A percentile compares a stretch with the other conserved stretches of the same genome.
These are phyloP conservation scores for Agrotis segetum DNA, from an alignment of 2,888 invertebrate genomes.

Conservation along the genomic window DNA sequence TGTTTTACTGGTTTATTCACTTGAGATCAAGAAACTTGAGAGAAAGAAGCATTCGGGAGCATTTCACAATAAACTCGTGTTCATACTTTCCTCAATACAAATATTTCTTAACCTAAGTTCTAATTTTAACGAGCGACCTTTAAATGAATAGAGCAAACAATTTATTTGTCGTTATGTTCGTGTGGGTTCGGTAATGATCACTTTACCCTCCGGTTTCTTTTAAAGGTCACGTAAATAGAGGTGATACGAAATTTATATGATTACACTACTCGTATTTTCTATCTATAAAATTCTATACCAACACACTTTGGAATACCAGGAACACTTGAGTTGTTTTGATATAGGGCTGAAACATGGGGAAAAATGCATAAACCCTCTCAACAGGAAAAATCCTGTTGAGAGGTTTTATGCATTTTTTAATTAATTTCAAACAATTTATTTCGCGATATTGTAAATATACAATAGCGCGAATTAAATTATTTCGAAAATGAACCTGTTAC, in stretches of 20 bases:
- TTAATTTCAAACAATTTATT: too few species aligned
- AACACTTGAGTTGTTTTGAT: too few species aligned
- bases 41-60: too few species aligned
- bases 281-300: background rate
- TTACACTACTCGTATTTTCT: background rate
- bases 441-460: too few species aligned
- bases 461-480: background rate
- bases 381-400: too few species aligned
- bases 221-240: constrained; percentile 22
- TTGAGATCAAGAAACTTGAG: background rate
- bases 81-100: background rate
- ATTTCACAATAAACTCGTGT: background rate
- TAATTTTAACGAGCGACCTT: constrained; percentile 22
- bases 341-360: too few species aligned
- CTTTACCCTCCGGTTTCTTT: constrained; percentile 12
- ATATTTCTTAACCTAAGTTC: constrained; percentile 6
- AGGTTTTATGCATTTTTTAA: too few species aligned
- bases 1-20: background rate
- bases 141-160: constrained; percentile 12
- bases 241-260: constrained; percentile 14
- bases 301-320: background rate
- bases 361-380: too few species aligned
- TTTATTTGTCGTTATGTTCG: constrained; percentile 35
- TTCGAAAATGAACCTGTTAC: background rate
- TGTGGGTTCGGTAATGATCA: constrained; percentile 15